Conservation (phyloP, 2,113 vertebrate genomes). For the Phalacrocorax brasilianus region DNA sequence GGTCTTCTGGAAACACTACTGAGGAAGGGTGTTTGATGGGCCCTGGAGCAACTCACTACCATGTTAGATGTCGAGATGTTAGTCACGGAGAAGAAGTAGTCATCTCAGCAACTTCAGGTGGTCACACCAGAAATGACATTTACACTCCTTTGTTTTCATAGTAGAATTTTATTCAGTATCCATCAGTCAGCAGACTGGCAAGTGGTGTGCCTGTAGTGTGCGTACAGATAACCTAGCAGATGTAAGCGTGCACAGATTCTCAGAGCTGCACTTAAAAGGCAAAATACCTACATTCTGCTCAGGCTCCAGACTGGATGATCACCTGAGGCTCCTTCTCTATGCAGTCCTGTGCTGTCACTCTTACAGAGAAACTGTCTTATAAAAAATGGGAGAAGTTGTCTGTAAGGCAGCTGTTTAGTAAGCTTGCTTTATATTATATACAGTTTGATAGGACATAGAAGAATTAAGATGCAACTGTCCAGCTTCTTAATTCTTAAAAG, state of each 20-base stretch:
- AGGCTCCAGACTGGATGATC: neutral
- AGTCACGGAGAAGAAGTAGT: neutral
- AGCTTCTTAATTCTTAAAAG: neutral
- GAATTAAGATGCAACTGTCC: neutral
- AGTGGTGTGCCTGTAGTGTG: neutral
- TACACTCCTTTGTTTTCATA: neutral
- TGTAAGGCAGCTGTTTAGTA: neutral
- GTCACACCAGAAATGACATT: neutral
- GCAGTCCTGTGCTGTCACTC: neutral
- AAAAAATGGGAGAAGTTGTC: neutral
- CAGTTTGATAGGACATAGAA: neutral
- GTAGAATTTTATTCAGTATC: neutral
- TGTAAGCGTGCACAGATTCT: fast-evolving
- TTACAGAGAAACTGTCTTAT: neutral
- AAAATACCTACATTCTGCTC: neutral
- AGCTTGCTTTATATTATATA: neutral
- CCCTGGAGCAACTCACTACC: neutral
- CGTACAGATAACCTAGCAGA: neutral
- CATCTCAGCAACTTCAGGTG: neutral
- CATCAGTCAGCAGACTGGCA: neutral
- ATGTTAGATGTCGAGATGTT: neutral
- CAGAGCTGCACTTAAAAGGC: neutral
- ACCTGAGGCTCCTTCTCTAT: neutral
- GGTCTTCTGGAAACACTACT: neutral
- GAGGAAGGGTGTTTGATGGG: neutral